These are phyloP conservation scores for Nestor notabilis DNA, from an alignment of 2,113 vertebrate genomes.

Conservation along the genomic window DNA sequence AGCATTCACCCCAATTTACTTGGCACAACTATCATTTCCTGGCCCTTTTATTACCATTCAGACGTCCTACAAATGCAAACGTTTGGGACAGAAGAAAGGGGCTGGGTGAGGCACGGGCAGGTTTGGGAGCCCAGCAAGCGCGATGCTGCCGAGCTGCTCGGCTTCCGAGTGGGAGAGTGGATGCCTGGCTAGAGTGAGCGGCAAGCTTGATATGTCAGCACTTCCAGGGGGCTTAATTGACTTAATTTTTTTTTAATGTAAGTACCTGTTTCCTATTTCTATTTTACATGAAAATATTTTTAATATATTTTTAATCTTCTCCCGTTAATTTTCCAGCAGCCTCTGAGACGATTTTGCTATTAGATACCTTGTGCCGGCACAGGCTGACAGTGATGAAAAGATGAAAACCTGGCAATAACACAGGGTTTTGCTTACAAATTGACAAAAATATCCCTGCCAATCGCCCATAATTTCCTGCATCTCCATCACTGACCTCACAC, in stretches of 20 bases:
- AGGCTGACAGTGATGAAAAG: conserved; percentile 18
- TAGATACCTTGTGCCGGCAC: neutral
- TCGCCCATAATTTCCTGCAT: conserved; percentile 43
- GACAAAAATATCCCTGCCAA: conserved; percentile 31
- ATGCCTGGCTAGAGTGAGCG: neutral
- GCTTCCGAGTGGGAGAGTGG: neutral
- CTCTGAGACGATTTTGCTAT: neutral
- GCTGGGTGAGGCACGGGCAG: neutral
- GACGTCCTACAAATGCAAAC: conserved; percentile 42
- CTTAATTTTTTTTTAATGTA: neutral
- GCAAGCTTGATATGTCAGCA: neutral
- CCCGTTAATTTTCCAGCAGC: neutral
- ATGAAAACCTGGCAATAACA: conserved; percentile 21
- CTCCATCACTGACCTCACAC: conserved; percentile 65
- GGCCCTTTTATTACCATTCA: conserved; percentile 28
- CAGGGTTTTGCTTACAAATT: conserved; percentile 58
- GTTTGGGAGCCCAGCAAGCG: neutral
- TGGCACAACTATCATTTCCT: conserved; percentile 53
- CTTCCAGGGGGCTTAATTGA: neutral
- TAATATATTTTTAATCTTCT: neutral
- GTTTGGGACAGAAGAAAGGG: conserved; percentile 27
- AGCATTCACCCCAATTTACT: conserved; percentile 56
- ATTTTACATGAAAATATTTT: neutral
- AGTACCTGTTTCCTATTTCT: conserved; percentile 9
- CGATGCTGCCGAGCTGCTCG: neutral